phyloP scores from a whole-genome alignment of 2,113 vertebrate genomes.

The Rhinichthys klamathensis region DNA sequence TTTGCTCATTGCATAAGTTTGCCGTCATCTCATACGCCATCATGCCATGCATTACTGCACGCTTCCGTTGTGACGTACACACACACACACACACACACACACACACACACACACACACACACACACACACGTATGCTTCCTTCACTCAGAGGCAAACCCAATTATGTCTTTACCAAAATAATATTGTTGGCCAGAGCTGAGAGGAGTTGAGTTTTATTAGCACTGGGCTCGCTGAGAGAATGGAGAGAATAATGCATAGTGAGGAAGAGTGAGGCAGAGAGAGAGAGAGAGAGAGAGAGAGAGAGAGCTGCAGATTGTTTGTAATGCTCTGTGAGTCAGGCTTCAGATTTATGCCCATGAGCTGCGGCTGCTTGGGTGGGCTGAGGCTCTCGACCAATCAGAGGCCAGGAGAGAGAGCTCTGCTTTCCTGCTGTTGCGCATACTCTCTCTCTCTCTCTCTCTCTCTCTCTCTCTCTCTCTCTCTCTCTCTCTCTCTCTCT shows the following conservation, averaged over 20 bases:
- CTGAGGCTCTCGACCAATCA: slow-evolving; percentile 63
- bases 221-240: slow-evolving; percentile 55
- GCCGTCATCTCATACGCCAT: not conserved
- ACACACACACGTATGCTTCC: slow-evolving; percentile 7
- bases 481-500: too few species aligned
- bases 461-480: too few species aligned
- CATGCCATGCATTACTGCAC: not conserved
- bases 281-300: slow-evolving; percentile 59
- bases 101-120: not conserved
- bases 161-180: slow-evolving; percentile 72
- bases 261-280: slow-evolving; percentile 44
- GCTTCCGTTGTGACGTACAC: slow-evolving; percentile 3
- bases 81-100: not conserved
- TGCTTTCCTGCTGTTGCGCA: slow-evolving; percentile 77
- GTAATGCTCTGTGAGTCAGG: slow-evolving; percentile 80
- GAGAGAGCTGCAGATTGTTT: slow-evolving; percentile 77
- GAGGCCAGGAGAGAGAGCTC: slow-evolving; percentile 68
- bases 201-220: slow-evolving; percentile 73
- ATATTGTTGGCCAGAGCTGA: slow-evolving; percentile 70
- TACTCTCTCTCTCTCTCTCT: slow-evolving; percentile 45
- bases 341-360: slow-evolving; percentile 84
- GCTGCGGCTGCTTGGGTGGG: slow-evolving; percentile 85
- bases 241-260: slow-evolving; percentile 41
- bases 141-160: slow-evolving; percentile 53
- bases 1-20: not conserved